Evolutionary conservation across 2,888 invertebrate species (phyloP).

Genomic region (Archaeoteleia sp.): DNA sequence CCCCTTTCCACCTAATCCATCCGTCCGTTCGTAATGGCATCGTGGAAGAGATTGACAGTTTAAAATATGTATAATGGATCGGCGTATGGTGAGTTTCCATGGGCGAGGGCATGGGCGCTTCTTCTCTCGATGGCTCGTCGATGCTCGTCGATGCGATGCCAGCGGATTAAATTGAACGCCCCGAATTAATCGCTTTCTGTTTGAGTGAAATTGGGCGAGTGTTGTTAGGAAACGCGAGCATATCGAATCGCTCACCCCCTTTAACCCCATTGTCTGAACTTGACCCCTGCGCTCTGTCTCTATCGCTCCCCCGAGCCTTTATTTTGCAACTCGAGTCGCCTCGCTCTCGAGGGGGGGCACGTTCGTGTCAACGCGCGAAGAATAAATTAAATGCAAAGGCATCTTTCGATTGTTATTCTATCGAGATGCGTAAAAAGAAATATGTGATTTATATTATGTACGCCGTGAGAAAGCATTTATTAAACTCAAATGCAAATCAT

Average conservation of each 20-base stretch:
- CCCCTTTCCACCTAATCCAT: conserved; percentile 66
- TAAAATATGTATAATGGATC: conserved; percentile 74
- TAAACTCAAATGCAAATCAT: no score
- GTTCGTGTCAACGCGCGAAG: no score
- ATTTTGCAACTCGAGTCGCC: conserved; percentile 50
- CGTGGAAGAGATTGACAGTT: conserved; percentile 73
- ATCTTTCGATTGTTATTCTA: no score
- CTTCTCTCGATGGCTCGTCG: no score
- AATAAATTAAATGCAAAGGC: no score
- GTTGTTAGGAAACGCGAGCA: conserved; percentile 71
- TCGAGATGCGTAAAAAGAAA: no score
- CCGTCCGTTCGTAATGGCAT: conserved; percentile 60
- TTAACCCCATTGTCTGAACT: conserved; percentile 54
- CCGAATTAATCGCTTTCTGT: conserved; percentile 75
- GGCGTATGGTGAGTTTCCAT: conserved; percentile 57
- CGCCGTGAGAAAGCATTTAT: no score
- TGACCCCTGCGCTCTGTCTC: conserved; percentile 51
- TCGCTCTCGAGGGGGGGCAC: no score
- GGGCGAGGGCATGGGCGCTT: conserved; percentile 29
- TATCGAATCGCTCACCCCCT: conserved; percentile 54
- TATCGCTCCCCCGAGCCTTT: conserved; percentile 53
- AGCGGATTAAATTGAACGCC: conserved; percentile 72
- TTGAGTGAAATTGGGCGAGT: conserved; percentile 73
- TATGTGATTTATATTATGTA: no score
- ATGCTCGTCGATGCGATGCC: no score